phyloP scores from a whole-genome alignment of 2,888 invertebrate genomes.

The Tiliacea aurago region DNA sequence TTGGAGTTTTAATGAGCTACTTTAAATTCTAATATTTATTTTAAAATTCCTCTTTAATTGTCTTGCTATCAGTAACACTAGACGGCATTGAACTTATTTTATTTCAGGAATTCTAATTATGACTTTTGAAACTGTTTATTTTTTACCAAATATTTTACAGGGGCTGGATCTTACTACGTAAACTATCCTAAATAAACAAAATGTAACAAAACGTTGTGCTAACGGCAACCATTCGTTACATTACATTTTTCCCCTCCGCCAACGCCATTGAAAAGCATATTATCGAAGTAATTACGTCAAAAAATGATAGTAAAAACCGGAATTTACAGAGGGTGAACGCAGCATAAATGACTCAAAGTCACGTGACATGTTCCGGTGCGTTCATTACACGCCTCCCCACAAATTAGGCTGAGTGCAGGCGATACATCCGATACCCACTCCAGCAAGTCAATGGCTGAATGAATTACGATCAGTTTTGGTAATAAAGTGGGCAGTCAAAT shows the following conservation, averaged over 20 bases:
- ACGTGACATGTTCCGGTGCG: conserved; percentile 71
- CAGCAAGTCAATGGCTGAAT: conserved; percentile 63
- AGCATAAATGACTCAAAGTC: conserved; percentile 72
- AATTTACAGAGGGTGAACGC: conserved; percentile 62
- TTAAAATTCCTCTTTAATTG: background rate
- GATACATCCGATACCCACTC: conserved; percentile 67
- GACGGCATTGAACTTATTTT: background rate
- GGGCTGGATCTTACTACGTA: background rate
- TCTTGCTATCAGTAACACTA: background rate
- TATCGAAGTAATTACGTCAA: conserved; percentile 66
- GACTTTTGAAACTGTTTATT: background rate
- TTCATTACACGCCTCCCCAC: conserved; percentile 71
- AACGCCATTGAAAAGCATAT: conserved; percentile 39
- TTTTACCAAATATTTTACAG: background rate
- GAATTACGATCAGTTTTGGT: conserved; percentile 62
- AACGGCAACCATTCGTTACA: conserved; percentile 51
- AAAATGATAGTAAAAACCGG: conserved; percentile 61
- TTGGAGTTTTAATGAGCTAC: conserved; percentile 48
- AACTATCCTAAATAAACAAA: conserved; percentile 58
- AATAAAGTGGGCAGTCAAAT: conserved; percentile 54
- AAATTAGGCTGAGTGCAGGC: conserved; percentile 80
- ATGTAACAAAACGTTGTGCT: conserved; percentile 36
- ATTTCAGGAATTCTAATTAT: background rate
- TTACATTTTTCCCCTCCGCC: conserved; percentile 48
- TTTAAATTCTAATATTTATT: conserved; percentile 36